phyloP scores from a whole-genome alignment of 2,888 invertebrate genomes.

The Erpobdella octoculata region DNA sequence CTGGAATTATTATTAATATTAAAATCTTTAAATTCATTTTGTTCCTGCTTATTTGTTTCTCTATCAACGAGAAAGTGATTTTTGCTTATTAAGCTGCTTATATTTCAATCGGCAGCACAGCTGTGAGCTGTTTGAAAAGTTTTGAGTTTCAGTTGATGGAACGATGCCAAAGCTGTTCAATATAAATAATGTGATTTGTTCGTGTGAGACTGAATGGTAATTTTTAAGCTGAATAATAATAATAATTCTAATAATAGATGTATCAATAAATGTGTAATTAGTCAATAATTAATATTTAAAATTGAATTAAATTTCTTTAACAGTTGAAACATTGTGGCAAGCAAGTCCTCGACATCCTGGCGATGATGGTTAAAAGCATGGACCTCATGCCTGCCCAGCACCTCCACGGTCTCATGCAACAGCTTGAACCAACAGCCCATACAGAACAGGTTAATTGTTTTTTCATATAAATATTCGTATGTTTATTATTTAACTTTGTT shows the following conservation, averaged over 20 bases:
- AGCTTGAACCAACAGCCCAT: constrained; percentile 80
- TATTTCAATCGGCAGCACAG: too few relatives aligned
- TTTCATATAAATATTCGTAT: too few relatives aligned
- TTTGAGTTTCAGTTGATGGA: too few relatives aligned
- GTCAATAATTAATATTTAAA: background rate
- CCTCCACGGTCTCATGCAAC: constrained; percentile 75
- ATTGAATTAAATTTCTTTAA: constrained; percentile 19
- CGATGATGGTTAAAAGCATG: constrained; percentile 79
- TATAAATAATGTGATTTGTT: too few relatives aligned
- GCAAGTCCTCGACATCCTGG: constrained; percentile 81
- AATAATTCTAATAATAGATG: background rate
- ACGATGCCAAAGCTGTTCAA: too few relatives aligned
- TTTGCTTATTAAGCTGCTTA: too few relatives aligned
- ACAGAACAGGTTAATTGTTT: constrained; percentile 67
- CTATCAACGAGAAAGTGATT: too few relatives aligned
- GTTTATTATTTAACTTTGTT: background rate
- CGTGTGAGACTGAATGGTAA: too few relatives aligned
- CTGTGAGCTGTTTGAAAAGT: too few relatives aligned
- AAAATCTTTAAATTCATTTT: background rate
- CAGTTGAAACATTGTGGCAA: constrained; percentile 81
- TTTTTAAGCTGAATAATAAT: too few relatives aligned
- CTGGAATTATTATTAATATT: background rate
- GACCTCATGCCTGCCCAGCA: constrained; percentile 80
- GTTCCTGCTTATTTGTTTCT: background rate
- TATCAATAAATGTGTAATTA: too few relatives aligned